Evolutionary conservation across 2,888 invertebrate genomes (phyloP).

Genomic region (Emmelina monodactyla): DNA sequence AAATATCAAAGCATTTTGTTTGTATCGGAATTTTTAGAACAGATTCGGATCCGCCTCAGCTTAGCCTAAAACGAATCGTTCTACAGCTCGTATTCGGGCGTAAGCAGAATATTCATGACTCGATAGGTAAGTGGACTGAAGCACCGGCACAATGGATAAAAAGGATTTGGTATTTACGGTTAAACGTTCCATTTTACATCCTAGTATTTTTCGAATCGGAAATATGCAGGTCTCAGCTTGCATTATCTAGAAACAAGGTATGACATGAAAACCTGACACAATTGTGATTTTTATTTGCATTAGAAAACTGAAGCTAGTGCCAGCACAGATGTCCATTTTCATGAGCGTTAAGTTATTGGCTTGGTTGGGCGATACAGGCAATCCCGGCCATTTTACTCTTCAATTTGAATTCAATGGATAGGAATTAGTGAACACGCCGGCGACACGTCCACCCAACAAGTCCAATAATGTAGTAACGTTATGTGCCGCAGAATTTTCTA

Average conservation of each 20-base stretch:
- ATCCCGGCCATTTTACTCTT: constrained; percentile 48
- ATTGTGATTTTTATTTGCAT: constrained; percentile 1
- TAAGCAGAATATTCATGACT: constrained; percentile 45
- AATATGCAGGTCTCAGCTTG: not conserved
- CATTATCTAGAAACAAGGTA: not conserved
- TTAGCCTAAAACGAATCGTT: no score
- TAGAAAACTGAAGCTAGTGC: not conserved
- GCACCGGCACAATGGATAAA: constrained; percentile 7
- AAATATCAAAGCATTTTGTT: no score
- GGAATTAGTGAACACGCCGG: constrained; percentile 45
- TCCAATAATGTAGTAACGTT: constrained; percentile 39
- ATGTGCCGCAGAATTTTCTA: constrained; percentile 35
- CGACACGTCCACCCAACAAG: constrained; percentile 29
- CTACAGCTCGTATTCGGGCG: constrained; percentile 25
- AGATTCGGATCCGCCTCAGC: no score
- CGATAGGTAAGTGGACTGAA: constrained; percentile 30
- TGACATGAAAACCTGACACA: not conserved
- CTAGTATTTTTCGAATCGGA: not conserved
- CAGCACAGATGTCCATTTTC: constrained; percentile 43
- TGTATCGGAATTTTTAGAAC: no score
- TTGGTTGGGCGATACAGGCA: constrained; percentile 42
- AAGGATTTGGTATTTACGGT: not conserved
- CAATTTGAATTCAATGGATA: constrained; percentile 61
- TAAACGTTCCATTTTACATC: not conserved
- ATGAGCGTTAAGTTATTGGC: constrained; percentile 62